phyloP scores from a whole-genome alignment of 1,140 invertebrate species.

The Phthorimaea operculella region DNA sequence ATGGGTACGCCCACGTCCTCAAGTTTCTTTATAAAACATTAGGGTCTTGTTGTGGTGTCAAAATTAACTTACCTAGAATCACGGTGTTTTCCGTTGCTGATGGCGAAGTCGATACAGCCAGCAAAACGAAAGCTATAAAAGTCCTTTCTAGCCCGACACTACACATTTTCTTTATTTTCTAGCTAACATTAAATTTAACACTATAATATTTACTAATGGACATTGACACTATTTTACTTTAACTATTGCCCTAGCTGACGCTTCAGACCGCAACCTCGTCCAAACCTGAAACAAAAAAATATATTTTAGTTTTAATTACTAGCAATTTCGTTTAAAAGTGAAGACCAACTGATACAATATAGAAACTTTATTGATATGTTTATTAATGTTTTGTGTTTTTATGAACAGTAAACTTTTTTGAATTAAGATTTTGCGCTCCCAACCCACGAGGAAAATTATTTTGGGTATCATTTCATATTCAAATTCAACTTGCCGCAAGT shows the following conservation, averaged over 20 bases:
- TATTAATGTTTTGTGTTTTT: too few relatives aligned
- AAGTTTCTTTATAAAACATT: too few relatives aligned
- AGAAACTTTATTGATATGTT: too few relatives aligned
- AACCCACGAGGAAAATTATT: too few relatives aligned
- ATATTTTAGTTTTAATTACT: slow-evolving; percentile 11
- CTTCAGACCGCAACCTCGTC: slow-evolving; percentile 17
- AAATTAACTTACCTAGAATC: slow-evolving; percentile 38
- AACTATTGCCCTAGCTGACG: slow-evolving; percentile 13
- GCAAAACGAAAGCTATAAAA: slow-evolving; percentile 36
- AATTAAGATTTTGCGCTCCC: too few relatives aligned
- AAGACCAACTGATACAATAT: too few relatives aligned
- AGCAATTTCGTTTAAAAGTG: too few relatives aligned
- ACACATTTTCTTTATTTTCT: slow-evolving; percentile 48
- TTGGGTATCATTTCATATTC: too few relatives aligned
- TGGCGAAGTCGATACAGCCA: slow-evolving; percentile 38
- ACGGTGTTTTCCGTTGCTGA: slow-evolving; percentile 49
- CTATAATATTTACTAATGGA: slow-evolving; percentile 23
- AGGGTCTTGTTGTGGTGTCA: too few relatives aligned
- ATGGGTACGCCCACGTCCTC: too few relatives aligned
- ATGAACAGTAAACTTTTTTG: too few relatives aligned
- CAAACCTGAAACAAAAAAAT: slow-evolving; percentile 43
- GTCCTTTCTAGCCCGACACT: slow-evolving; percentile 36
- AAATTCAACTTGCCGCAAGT: too few relatives aligned
- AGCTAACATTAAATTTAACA: slow-evolving; percentile 33
- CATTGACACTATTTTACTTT: slow-evolving; percentile 20